phyloP scores from a whole-genome alignment of 1,140 invertebrate genomes.

The Meteorus sp. region DNA sequence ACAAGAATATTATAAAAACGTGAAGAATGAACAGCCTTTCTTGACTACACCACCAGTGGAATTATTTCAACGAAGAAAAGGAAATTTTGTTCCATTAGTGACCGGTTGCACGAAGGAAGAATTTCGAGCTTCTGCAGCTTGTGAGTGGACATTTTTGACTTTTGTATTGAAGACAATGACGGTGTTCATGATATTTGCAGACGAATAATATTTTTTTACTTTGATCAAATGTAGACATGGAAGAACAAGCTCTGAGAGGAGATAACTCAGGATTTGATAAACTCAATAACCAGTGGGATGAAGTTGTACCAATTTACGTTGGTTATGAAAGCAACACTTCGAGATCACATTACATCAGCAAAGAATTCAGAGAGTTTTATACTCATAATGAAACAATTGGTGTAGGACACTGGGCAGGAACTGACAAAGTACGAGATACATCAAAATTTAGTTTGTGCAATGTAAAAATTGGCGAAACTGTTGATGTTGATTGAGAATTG shows the following conservation, averaged over 20 bases:
- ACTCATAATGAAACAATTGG: conserved; percentile 47
- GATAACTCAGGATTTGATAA: conserved; percentile 53
- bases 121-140: conserved; percentile 57
- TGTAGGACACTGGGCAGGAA: conserved; percentile 36
- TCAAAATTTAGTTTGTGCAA: too few relatives aligned
- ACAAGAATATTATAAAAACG: conserved; percentile 65
- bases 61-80: conserved; percentile 62
- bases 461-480: too few relatives aligned
- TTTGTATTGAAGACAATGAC: too few relatives aligned
- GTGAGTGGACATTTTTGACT: too few relatives aligned
- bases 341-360: conserved; percentile 56
- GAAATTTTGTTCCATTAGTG: conserved; percentile 68
- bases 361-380: conserved; percentile 55
- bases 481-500: neutral
- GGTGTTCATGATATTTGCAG: too few relatives aligned
- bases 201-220: neutral
- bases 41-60: conserved; percentile 64
- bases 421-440: neutral
- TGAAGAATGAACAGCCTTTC: too few relatives aligned
- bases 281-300: conserved; percentile 59
- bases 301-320: conserved; percentile 61
- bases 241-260: conserved; percentile 34
- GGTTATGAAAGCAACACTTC: conserved; percentile 58
- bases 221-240: conserved; percentile 44
- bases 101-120: conserved; percentile 69